Conservation (phyloP, 2,797 vertebrate genomes). For the Philypnodon macrostomus region DNA sequence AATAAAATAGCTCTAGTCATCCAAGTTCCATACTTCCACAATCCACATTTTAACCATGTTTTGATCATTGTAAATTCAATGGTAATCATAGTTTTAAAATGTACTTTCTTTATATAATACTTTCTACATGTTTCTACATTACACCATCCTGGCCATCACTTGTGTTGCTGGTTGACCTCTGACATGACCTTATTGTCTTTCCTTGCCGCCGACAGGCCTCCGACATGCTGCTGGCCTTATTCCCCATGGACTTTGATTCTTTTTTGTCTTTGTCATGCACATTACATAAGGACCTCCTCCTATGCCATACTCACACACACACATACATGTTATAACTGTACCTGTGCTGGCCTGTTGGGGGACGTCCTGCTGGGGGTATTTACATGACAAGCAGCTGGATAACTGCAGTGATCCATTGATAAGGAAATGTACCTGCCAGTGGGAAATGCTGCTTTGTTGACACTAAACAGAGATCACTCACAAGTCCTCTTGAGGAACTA, state of each 20-base stretch:
- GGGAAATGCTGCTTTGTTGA: constrained; percentile 44
- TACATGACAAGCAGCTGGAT: constrained; percentile 61
- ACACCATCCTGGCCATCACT: no score
- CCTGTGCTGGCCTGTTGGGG: constrained; percentile 34
- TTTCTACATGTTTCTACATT: no score
- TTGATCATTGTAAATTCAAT: no score
- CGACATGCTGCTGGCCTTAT: constrained; percentile 11
- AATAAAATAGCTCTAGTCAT: no score
- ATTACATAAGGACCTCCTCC: constrained; percentile 13
- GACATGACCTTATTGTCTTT: constrained; percentile 22
- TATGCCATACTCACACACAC: constrained; percentile 18
- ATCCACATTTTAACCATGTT: no score
- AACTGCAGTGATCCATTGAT: constrained; percentile 47
- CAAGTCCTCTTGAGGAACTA: constrained; percentile 22
- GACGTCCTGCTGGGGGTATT: constrained; percentile 53
- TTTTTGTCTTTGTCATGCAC: constrained; percentile 24
- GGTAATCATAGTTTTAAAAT: no score
- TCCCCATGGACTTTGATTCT: constrained; percentile 15
- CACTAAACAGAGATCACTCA: constrained; percentile 29
- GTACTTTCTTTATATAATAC: no score
- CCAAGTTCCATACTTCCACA: no score
- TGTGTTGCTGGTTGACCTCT: constrained; percentile 33
- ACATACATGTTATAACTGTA: constrained; percentile 22
- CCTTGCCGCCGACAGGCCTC: constrained; percentile 17
- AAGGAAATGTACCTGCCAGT: constrained; percentile 50